Evolutionary conservation across 2,888 invertebrate genomes (phyloP).

Genomic region (Cataglyphis rosenhaueri): DNA sequence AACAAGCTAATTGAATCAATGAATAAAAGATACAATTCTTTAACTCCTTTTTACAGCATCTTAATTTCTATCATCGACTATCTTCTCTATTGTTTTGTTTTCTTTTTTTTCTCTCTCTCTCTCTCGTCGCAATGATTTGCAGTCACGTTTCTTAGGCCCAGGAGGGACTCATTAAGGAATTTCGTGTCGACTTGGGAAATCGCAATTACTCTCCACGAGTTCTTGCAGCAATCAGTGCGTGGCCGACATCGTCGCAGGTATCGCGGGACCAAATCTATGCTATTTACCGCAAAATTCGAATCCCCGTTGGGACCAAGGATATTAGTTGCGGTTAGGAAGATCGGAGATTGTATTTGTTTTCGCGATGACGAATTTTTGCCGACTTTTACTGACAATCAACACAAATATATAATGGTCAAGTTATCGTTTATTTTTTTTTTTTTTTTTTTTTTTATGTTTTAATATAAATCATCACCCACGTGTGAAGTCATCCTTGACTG

Average conservation of each 20-base stretch:
- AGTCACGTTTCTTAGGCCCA: slow-evolving; percentile 36
- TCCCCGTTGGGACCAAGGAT: slow-evolving; percentile 53
- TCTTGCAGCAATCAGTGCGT: slow-evolving; percentile 74
- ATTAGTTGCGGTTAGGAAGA: background rate
- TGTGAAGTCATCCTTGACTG: slow-evolving; percentile 22
- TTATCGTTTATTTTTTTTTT: background rate
- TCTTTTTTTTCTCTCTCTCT: slow-evolving; percentile 9
- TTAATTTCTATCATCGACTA: slow-evolving; percentile 29
- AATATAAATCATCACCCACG: slow-evolving; percentile 21
- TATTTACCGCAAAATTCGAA: slow-evolving; percentile 65
- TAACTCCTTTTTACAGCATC: background rate
- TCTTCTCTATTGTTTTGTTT: background rate
- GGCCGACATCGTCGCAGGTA: slow-evolving; percentile 51
- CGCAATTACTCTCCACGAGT: slow-evolving; percentile 62
- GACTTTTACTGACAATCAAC: background rate
- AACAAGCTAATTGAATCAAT: slow-evolving; percentile 23
- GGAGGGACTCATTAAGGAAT: slow-evolving; percentile 58
- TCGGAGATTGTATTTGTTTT: background rate
- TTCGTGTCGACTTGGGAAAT: slow-evolving; percentile 71
- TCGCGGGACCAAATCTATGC: slow-evolving; percentile 70
- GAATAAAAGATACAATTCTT: slow-evolving; percentile 5
- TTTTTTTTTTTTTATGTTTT: background rate
- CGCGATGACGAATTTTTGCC: background rate
- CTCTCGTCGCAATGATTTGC: slow-evolving; percentile 34
- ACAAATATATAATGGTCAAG: background rate